phyloP scores from a whole-genome alignment of 2,888 invertebrate species.

The Aspidiotus destructor region DNA sequence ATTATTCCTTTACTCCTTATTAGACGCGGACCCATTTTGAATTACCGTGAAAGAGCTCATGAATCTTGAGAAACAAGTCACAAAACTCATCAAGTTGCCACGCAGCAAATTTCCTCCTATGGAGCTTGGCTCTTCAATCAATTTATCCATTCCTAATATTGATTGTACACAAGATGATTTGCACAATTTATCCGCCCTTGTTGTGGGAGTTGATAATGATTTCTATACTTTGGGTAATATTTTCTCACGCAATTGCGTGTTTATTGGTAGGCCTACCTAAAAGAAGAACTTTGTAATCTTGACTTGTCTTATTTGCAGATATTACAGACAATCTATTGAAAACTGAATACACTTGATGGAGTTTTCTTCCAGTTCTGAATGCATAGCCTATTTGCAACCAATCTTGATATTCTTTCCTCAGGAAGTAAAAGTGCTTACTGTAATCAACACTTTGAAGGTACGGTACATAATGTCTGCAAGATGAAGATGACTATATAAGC shows the following conservation, averaged over 20 bases:
- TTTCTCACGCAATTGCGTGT: neutral
- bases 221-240: neutral
- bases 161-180: neutral
- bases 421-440: neutral
- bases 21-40: neutral
- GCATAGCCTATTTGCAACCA: neutral
- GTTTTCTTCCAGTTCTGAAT: neutral
- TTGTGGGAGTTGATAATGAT: neutral
- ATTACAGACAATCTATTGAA: neutral
- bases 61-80: constrained; percentile 1
- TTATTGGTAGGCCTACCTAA: neutral
- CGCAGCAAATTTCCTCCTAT: constrained; percentile 7
- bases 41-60: neutral
- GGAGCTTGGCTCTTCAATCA: neutral
- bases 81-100: neutral
- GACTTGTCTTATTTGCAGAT: neutral
- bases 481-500: neutral
- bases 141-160: neutral
- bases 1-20: neutral
- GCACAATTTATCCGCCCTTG: neutral
- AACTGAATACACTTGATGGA: neutral
- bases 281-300: neutral
- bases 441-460: neutral
- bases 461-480: too few species aligned
- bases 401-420: neutral